Evolutionary conservation across 2,797 vertebrate genomes (phyloP).

Genomic region (Aeoliscus strigatus): DNA sequence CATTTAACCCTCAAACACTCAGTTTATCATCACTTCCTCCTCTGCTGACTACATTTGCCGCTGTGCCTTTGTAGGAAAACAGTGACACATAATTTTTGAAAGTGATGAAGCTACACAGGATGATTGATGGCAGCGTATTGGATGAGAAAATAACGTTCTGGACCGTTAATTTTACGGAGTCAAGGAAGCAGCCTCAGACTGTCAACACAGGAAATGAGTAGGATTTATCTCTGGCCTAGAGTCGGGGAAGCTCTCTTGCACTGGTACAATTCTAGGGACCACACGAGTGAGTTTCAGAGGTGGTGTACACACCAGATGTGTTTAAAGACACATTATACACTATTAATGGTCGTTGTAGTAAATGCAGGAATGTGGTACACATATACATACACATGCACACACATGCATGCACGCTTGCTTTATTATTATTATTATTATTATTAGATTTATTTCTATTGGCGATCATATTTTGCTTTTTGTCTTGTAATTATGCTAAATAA

Average conservation of each 20-base stretch:
- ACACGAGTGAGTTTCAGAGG: slow-evolving; percentile 21
- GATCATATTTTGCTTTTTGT: no score
- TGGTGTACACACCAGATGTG: slow-evolving; percentile 8
- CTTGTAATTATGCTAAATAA: no score
- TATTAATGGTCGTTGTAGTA: no score
- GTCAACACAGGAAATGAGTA: slow-evolving; percentile 72
- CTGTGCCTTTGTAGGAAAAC: slow-evolving; percentile 60
- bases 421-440: no score
- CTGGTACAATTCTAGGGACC: slow-evolving; percentile 41
- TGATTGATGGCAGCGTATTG: slow-evolving; percentile 73
- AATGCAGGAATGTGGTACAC: no score
- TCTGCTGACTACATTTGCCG: slow-evolving; percentile 42
- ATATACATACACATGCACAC: no score
- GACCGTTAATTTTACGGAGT: slow-evolving; percentile 73
- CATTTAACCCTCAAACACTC: slow-evolving; percentile 15
- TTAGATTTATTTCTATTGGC: no score
- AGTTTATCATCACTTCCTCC: slow-evolving; percentile 23
- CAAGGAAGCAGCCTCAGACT: slow-evolving; percentile 68
- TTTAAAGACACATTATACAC: slow-evolving; percentile 7
- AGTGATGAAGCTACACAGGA: slow-evolving; percentile 58
- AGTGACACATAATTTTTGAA: slow-evolving; percentile 64
- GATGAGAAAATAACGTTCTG: slow-evolving; percentile 71
- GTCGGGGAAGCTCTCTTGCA: slow-evolving; percentile 44
- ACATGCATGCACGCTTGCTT: no score
- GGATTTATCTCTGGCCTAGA: slow-evolving; percentile 67